A percentile compares a stretch with the other conserved stretches of the same genome.
These are phyloP conservation scores for Prunella fulvescens DNA, from an alignment of 2,113 vertebrate genomes.

Conservation along the genomic window DNA sequence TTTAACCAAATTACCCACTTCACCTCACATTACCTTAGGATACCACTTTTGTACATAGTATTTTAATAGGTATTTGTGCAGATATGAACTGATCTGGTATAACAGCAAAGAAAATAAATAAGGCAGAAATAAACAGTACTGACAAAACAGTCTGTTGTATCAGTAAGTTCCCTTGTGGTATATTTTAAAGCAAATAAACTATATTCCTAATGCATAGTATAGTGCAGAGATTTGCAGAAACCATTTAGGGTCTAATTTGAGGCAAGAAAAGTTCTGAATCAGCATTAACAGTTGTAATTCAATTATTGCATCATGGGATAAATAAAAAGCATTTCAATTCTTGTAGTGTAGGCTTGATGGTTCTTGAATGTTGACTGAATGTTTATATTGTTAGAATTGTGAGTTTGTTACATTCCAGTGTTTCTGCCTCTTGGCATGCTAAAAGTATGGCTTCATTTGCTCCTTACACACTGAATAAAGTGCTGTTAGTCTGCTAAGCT, in stretches of 20 bases:
- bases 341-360: slow-evolving; percentile 72
- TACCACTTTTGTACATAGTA: background rate
- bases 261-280: slow-evolving; percentile 58
- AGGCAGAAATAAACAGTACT: slow-evolving; percentile 22
- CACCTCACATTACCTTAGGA: background rate
- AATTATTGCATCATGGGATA: slow-evolving; percentile 86
- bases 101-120: slow-evolving; percentile 29
- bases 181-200: slow-evolving; percentile 47
- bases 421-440: slow-evolving; percentile 83
- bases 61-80: background rate
- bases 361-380: slow-evolving; percentile 77
- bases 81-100: slow-evolving; percentile 19
- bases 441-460: slow-evolving; percentile 76
- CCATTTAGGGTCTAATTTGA: slow-evolving; percentile 62
- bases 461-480: slow-evolving; percentile 75
- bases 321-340: slow-evolving; percentile 74
- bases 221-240: slow-evolving; percentile 68
- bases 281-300: slow-evolving; percentile 60
- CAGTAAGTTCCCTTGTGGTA: background rate
- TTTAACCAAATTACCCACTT: slow-evolving; percentile 14
- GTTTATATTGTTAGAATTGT: slow-evolving; percentile 71
- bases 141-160: background rate
- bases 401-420: slow-evolving; percentile 90
- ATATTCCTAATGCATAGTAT: slow-evolving; percentile 50
- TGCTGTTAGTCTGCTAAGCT: slow-evolving; percentile 83